These are phyloP conservation scores for Zygaena filipendulae DNA, from an alignment of 2,888 invertebrate genomes.

Conservation along the genomic window DNA sequence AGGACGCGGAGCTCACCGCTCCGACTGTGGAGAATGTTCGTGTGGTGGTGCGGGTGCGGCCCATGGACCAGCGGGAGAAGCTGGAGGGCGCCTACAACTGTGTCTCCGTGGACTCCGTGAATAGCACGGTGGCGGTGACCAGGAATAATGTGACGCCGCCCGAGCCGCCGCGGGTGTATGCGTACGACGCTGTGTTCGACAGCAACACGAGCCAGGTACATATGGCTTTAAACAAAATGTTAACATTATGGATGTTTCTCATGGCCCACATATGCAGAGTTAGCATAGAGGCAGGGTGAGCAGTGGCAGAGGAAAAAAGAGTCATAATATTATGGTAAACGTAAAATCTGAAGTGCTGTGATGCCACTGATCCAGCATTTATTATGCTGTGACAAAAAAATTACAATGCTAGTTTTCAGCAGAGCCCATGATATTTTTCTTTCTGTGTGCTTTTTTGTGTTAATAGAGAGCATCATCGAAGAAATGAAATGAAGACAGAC, in stretches of 20 bases:
- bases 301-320: too few species aligned
- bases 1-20: constrained; percentile 60
- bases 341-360: constrained; percentile 16
- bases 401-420: too few species aligned
- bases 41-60: constrained; percentile 95
- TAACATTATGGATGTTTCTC: too few species aligned
- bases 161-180: constrained; percentile 89
- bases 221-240: too few species aligned
- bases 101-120: constrained; percentile 80
- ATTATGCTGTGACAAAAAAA: too few species aligned
- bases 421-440: too few species aligned
- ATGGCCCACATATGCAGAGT: too few species aligned
- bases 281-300: too few species aligned
- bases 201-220: constrained; percentile 83
- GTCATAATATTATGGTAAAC: too few species aligned
- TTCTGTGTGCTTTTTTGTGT: too few species aligned
- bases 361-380: too few species aligned
- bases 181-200: constrained; percentile 95
- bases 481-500: constrained; percentile 14
- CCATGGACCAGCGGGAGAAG: constrained; percentile 88
- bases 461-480: too few species aligned
- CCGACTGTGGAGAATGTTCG: constrained; percentile 92
- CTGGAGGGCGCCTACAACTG: constrained; percentile 77
- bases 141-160: constrained; percentile 77
- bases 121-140: constrained; percentile 81